A percentile compares a stretch with the other conserved stretches of the same genome.
Evolutionary conservation across 2,113 vertebrate species (phyloP).

Genomic region (Solenodon paradoxus): DNA sequence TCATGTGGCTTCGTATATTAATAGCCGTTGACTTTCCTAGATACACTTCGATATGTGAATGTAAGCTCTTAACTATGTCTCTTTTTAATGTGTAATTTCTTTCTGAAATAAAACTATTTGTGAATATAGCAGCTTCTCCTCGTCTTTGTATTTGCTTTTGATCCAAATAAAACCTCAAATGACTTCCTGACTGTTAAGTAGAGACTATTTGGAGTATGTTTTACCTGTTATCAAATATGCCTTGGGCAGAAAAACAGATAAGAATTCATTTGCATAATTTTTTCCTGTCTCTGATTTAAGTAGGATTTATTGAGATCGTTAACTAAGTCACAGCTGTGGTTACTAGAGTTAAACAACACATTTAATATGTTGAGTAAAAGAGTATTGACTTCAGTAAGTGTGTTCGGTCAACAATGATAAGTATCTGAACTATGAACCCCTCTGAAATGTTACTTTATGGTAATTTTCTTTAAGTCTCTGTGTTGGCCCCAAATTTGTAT

Average conservation of each 20-base stretch:
- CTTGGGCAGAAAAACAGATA: conserved; percentile 80
- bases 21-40: conserved; percentile 22
- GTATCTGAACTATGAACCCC: conserved; percentile 69
- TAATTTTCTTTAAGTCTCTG: conserved; percentile 66
- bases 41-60: conserved; percentile 36
- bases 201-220: conserved; percentile 73
- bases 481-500: conserved; percentile 49
- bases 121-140: conserved; percentile 15
- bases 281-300: conserved; percentile 84
- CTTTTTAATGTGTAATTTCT: conserved; percentile 63
- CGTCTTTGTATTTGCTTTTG: conserved; percentile 15
- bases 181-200: conserved; percentile 62
- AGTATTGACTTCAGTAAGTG: conserved; percentile 79
- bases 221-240: conserved; percentile 76
- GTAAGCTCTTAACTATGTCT: conserved; percentile 13
- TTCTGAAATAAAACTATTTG: conserved; percentile 69
- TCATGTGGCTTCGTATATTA: conserved; percentile 34
- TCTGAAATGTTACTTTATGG: conserved; percentile 61
- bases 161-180: conserved; percentile 55
- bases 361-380: conserved; percentile 82
- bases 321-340: conserved; percentile 85
- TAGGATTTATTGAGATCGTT: conserved; percentile 88
- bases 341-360: conserved; percentile 80
- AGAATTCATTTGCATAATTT: conserved; percentile 86
- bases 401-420: conserved; percentile 75